Evolutionary conservation across 2,113 vertebrate genomes (phyloP).

Genomic region (Scalopus aquaticus): DNA sequence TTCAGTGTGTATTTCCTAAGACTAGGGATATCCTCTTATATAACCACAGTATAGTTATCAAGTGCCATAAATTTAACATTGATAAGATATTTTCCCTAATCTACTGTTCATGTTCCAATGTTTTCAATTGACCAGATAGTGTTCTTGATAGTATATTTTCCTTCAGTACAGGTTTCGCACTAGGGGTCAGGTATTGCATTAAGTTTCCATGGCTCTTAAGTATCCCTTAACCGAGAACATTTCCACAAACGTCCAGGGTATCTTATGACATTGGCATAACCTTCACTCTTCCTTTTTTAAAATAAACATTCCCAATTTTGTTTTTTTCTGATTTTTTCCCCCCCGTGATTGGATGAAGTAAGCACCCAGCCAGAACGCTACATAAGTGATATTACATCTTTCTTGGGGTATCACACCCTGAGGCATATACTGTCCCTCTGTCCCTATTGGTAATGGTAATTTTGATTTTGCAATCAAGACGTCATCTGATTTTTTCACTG

Average conservation of each 20-base stretch:
- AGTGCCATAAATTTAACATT: neutral
- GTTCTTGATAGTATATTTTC: neutral
- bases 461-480: neutral
- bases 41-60: neutral
- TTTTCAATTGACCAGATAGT: neutral
- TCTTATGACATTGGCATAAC: neutral
- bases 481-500: neutral
- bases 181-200: neutral
- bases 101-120: neutral
- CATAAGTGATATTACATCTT: neutral
- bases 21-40: neutral
- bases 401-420: neutral
- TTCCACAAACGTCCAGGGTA: neutral
- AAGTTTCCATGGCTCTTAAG: neutral
- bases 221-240: neutral
- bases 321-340: neutral
- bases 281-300: neutral
- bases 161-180: neutral
- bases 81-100: neutral
- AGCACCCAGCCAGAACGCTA: neutral
- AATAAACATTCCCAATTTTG: neutral
- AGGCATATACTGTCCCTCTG: neutral
- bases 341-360: neutral
- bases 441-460: neutral
- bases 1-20: neutral